Base-by-base conservation (phyloP, 2,113 vertebrate species). In the Psammodynastes pulverulentus region DNA sequence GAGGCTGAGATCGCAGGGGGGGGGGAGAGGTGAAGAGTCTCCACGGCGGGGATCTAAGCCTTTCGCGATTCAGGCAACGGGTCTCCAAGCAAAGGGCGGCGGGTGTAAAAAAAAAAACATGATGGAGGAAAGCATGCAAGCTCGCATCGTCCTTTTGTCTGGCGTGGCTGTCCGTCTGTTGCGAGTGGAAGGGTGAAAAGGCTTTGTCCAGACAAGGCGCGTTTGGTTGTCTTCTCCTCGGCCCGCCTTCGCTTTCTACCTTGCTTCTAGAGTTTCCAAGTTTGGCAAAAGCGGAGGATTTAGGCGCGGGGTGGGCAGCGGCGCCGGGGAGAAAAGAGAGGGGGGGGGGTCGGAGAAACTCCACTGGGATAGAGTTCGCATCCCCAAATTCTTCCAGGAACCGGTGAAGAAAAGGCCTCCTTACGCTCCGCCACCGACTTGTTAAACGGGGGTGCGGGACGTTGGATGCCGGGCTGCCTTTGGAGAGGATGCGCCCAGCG, bases 81-180 rank as follows among this genome's bases (percentile, higher is more conserved):
- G 7, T 13, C 19, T 39, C 39, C 10, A 21, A 62, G 72, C 91
- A 9, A 49, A 86, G 84, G 90, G 43, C 86, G 90, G 84, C 90
- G 84, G 90, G 43, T 91, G 26, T n/a, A 26, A 26, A 58, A 56
- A 56, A 54, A 54, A 56, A 48, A 24, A 67, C 89, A 19, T n/a
- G 89, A 39, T 34, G 49, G 58, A 56, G 43, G 56, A 51, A 54
- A 23, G 85, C 39, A 13, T 67, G 89, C 84, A 5, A n/a, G 34
- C 85, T 46, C 26, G 58, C 92, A 54, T 24, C 67, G 52, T 89
- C 92, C 92, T 93, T 93, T 93, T 93, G 92, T 93, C 90, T 93
- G 92, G 53, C 79, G 89, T 48, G 92, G 34, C 43, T 43, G 85
- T 89, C 91, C 72, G 79, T 84, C 92, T 72, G 54, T 43, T 26